These are phyloP conservation scores for Harlomillsia oculata DNA, from an alignment of 1,140 invertebrate genomes.

Conservation along the genomic window DNA sequence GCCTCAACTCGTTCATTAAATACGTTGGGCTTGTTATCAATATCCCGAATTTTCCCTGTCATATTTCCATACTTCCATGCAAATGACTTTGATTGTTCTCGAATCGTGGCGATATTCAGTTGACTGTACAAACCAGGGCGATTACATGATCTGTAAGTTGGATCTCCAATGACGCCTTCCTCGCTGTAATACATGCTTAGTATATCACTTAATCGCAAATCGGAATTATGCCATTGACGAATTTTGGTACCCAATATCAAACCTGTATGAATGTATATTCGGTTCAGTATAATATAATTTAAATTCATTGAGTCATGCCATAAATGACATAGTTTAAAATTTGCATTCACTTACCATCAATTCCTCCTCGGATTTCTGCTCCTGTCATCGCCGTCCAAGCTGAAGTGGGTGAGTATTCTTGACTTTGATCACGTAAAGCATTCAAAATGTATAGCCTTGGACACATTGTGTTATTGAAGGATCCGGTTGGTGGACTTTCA, in stretches of 20 bases:
- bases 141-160: constrained; percentile 23
- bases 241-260: constrained; percentile 22
- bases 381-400: constrained; percentile 29
- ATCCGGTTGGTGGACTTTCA: constrained; percentile 9
- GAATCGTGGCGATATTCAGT: not conserved
- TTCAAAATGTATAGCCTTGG: constrained; percentile 27
- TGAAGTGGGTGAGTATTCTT: not conserved
- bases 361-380: constrained; percentile 32
- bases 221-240: constrained; percentile 7
- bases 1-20: constrained; percentile 16
- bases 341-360: constrained; percentile 25
- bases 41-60: not conserved
- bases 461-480: constrained; percentile 29
- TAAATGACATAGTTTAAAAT: not conserved
- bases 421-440: not conserved
- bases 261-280: constrained; percentile 5
- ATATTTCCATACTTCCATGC: constrained; percentile 28
- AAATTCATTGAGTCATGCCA: not conserved
- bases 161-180: constrained; percentile 19
- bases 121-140: not conserved
- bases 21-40: not conserved
- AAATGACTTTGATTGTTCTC: constrained; percentile 28
- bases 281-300: not conserved
- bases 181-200: constrained; percentile 34
- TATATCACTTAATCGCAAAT: constrained; percentile 22